phyloP scores from a whole-genome alignment of 2,888 invertebrate species.

The Diaphora mendica region DNA sequence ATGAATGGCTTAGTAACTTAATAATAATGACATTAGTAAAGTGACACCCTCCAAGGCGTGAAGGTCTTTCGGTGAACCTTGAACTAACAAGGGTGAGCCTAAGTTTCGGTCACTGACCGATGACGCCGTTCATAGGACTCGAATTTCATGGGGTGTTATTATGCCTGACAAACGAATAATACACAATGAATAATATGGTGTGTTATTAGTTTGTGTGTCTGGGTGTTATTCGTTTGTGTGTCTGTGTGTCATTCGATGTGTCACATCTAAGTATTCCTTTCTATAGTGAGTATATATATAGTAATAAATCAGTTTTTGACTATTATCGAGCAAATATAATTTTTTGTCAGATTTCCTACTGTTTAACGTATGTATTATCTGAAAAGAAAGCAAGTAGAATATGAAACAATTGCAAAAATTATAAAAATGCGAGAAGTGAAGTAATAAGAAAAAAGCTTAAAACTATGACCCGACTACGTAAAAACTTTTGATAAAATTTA shows the following conservation, averaged over 20 bases:
- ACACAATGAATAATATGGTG: not conserved
- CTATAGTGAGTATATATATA: not conserved
- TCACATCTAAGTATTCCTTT: not conserved
- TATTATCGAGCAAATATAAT: too few species aligned
- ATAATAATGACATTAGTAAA: conserved; percentile 66
- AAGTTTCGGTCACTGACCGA: conserved; percentile 52
- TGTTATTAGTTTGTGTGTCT: too few species aligned
- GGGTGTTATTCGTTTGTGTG: too few species aligned
- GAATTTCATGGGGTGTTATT: conserved; percentile 6
- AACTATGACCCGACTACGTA: too few species aligned
- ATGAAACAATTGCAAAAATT: not conserved
- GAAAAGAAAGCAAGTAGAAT: not conserved
- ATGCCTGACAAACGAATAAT: not conserved
- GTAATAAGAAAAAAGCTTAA: not conserved
- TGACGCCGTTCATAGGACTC: conserved; percentile 24
- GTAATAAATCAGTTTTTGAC: too few species aligned
- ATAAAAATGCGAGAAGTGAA: not conserved
- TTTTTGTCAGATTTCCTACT: not conserved
- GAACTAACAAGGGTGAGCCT: conserved; percentile 49
- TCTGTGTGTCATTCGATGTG: too few species aligned
- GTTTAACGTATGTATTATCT: not conserved
- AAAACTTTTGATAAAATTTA: too few species aligned
- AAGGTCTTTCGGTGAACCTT: conserved; percentile 75
- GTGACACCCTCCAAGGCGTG: conserved; percentile 60
- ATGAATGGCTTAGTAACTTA: conserved; percentile 46